phyloP scores from a whole-genome alignment of 2,797 vertebrate species.

The Brachymystax lenok region DNA sequence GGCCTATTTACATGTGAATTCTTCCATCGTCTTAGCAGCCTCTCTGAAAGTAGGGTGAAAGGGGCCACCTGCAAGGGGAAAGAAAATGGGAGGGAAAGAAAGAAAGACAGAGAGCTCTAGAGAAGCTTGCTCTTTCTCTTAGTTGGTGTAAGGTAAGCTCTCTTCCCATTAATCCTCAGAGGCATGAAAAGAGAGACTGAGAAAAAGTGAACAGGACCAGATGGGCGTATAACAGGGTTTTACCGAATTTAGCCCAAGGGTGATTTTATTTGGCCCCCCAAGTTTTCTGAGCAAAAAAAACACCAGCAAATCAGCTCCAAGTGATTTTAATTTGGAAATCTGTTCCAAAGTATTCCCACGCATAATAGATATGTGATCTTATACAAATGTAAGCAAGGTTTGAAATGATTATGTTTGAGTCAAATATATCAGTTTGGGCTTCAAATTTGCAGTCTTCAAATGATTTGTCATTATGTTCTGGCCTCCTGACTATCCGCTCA shows the following conservation, averaged over 20 bases:
- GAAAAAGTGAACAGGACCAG: background rate
- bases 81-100: slow-evolving; percentile 29
- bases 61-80: slow-evolving; percentile 67
- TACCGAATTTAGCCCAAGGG: too few species aligned
- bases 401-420: too few species aligned
- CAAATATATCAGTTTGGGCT: too few species aligned
- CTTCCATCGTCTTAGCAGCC: slow-evolving; percentile 54
- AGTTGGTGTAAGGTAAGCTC: slow-evolving; percentile 58
- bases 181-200: slow-evolving; percentile 20
- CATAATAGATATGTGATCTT: too few species aligned
- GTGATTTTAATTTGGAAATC: too few species aligned
- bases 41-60: slow-evolving; percentile 55
- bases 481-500: too few species aligned
- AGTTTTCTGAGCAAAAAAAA: too few species aligned
- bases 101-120: slow-evolving; percentile 28
- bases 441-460: background rate
- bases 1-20: slow-evolving; percentile 81
- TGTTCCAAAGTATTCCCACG: too few species aligned
- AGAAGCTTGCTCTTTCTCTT: slow-evolving; percentile 67
- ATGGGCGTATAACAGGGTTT: background rate
- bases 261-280: too few species aligned
- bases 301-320: too few species aligned
- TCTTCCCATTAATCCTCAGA: slow-evolving; percentile 66
- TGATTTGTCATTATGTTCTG: background rate
- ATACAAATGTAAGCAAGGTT: too few species aligned